These are phyloP conservation scores for Zaprionus gabonicus DNA, from an alignment of 1,140 invertebrate genomes.

Conservation along the genomic window DNA sequence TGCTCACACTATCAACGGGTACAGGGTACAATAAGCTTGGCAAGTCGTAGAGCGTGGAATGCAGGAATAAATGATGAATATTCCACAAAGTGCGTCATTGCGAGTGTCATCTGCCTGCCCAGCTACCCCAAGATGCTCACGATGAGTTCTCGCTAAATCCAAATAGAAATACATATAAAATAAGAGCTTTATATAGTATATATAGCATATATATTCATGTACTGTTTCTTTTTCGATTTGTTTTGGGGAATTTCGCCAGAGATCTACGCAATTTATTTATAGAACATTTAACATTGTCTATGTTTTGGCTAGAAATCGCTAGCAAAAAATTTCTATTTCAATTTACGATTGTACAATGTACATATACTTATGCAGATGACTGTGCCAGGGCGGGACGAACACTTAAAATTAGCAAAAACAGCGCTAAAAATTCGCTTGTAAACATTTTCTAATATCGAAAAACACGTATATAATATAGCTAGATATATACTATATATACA, in stretches of 20 bases:
- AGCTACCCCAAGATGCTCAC: neutral
- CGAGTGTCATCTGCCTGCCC: slow-evolving; percentile 5
- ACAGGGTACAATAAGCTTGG: neutral
- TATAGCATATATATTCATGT: slow-evolving; percentile 21
- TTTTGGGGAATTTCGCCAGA: slow-evolving; percentile 68
- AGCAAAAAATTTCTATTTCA: slow-evolving; percentile 43
- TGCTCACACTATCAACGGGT: neutral
- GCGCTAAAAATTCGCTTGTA: slow-evolving; percentile 59
- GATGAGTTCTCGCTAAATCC: neutral
- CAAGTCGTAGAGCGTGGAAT: slow-evolving; percentile 4
- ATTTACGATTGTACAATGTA: neutral
- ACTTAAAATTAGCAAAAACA: slow-evolving; percentile 70
- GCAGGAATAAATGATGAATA: slow-evolving; percentile 22
- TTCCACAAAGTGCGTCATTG: slow-evolving; percentile 37
- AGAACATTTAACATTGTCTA: slow-evolving; percentile 60
- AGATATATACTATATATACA: neutral
- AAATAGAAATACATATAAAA: neutral
- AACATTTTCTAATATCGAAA: slow-evolving; percentile 55
- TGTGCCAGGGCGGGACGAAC: slow-evolving; percentile 26
- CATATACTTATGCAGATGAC: slow-evolving; percentile 25
- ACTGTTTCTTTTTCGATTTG: slow-evolving; percentile 37
- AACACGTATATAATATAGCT: neutral
- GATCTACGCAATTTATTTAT: slow-evolving; percentile 37
- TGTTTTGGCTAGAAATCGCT: slow-evolving; percentile 39
- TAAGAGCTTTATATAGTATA: neutral